Evolutionary conservation across 2,888 invertebrate species (phyloP), one percentile per base, ranked within the genome.

Genomic region (Lordiphosa andalusiaca): DNA sequence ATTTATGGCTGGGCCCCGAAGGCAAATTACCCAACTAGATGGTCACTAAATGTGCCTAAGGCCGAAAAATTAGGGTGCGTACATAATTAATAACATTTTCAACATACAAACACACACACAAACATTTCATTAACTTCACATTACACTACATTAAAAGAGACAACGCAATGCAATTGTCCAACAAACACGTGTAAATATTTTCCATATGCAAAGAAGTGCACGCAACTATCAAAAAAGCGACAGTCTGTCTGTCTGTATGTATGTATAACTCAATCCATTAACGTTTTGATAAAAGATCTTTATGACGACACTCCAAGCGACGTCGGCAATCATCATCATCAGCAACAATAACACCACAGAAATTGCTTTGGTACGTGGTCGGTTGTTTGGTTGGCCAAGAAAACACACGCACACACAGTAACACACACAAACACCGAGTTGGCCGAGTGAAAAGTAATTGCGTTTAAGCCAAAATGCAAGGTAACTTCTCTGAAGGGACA

Each of bases 221-320:
- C 53, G 53, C 55, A 47, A 46, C 55, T 1, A 64, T 63, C 44
- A 25, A 46, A 9, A 9, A n/a, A 37, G 47, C 51, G 53, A 49
- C 21, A 36, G 35, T 30, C 19, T 47, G 35, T 30, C 19, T 42
- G 36, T 46, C 3, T 19, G 19, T 19, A 47, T 54, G 42, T 56
- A 46, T 53, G 74, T 75, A 84, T 76, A 82, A 78, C 85, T 85
- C 84, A 84, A 84, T 84, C 84, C 84, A 84, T 85, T 84, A 84
- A 78, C 76, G 76, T 84, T 85, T 82, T 84, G 84, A 84, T 84
- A 84, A 84, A 85, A 85, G 84, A 84, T 84, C 84, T 84, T 74
- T 84, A 84, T 85, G 85, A 85, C 85, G 84, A 85, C 85, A 84
- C 84, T 85, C 81, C 61, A 82, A 82, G 84, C 82, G 75, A 73